Evolutionary conservation across 53 echinoderm and acorn worm species (phyloP).

Genomic region (Temnopleurus reevesii): DNA sequence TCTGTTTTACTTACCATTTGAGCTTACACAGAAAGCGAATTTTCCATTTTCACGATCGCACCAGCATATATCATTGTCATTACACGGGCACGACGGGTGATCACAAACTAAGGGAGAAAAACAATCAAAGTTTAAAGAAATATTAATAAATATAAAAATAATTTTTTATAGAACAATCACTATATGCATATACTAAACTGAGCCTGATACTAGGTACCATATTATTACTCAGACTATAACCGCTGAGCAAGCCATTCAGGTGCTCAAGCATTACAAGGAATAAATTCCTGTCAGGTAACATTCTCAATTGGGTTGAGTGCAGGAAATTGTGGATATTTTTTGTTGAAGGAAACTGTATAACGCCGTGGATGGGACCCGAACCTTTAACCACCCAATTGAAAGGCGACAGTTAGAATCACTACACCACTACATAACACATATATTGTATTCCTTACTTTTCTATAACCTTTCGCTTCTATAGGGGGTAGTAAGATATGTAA

Average conservation of each 20-base stretch:
- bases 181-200: not conserved
- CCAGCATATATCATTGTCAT: not conserved
- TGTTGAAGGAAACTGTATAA: too few species aligned
- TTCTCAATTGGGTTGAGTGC: too few species aligned
- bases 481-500: too few species aligned
- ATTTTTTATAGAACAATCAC: not conserved
- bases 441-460: too few species aligned
- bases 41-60: not conserved
- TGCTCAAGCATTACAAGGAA: not conserved
- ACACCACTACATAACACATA: too few species aligned
- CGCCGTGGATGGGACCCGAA: too few species aligned
- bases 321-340: too few species aligned
- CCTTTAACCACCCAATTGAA: too few species aligned
- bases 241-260: not conserved
- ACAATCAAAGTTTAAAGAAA: not conserved
- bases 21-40: constrained; percentile 13
- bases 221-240: too few species aligned
- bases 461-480: too few species aligned
- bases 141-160: not conserved
- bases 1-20: too few species aligned
- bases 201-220: not conserved
- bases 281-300: not conserved
- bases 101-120: not conserved
- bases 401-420: too few species aligned
- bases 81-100: not conserved